Conservation (phyloP, 1,140 invertebrate species). For the Achroia grisella region DNA sequence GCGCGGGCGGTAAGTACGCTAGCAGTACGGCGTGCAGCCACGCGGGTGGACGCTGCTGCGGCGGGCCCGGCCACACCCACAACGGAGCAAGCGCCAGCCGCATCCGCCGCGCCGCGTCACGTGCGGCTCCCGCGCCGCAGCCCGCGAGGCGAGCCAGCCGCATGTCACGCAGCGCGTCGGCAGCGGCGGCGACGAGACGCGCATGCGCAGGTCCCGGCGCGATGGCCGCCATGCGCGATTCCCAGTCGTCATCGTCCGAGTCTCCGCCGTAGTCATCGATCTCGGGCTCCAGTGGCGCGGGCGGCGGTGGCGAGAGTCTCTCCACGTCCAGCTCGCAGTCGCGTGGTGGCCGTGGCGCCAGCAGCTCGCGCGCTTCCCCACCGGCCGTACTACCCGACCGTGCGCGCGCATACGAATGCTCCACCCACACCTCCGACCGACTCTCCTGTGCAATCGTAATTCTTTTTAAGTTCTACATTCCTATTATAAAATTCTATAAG, state of each 20-base stretch:
- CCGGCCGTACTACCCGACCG: conserved; percentile 12
- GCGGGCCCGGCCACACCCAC: conserved; percentile 45
- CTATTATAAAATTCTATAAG: too few species aligned
- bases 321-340: conserved; percentile 9
- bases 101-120: conserved; percentile 3
- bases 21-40: conserved; percentile 8
- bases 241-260: conserved; percentile 20
- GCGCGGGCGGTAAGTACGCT: conserved; percentile 8
- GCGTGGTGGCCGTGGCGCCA: conserved; percentile 14
- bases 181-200: conserved; percentile 88
- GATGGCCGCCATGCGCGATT: conserved; percentile 14
- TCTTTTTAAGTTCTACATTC: too few species aligned
- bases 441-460: conserved; percentile 13
- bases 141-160: conserved; percentile 7
- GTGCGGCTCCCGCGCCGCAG: conserved; percentile 7
- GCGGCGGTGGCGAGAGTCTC: conserved; percentile 7
- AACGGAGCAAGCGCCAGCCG: conserved; percentile 14
- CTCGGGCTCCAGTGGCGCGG: conserved; percentile 3
- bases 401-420: conserved; percentile 44
- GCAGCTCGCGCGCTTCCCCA: conserved; percentile 16
- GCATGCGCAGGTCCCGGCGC: conserved; percentile 50
- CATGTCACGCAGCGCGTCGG: conserved; percentile 7
- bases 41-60: conserved; percentile 85
- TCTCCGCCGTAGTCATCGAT: conserved; percentile 3
- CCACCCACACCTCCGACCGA: conserved; percentile 39